Evolutionary conservation across 2,888 invertebrate species (phyloP), one percentile per base, ranked within the genome.

Genomic region (Leucophora obtusa): DNA sequence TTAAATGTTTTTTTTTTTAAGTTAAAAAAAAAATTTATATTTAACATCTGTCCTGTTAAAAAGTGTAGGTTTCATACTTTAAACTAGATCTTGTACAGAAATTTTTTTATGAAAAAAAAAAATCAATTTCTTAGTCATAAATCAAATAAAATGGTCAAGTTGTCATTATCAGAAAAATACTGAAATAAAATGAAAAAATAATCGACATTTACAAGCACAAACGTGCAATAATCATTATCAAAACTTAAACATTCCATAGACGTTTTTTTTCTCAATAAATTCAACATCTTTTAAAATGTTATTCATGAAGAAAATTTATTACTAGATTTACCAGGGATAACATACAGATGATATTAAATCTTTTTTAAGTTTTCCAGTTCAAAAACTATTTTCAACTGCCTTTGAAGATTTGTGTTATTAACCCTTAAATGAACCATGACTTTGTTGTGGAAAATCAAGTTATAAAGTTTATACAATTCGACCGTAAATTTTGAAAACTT

Each of bases 81-180:
- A 69, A 70, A 70, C 56, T 56, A 56, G 56, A 56, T 56, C 28
- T 56, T 5, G 6, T n/a, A 2, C n/a, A 7, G 28, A 24, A 28
- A 15, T 10, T 24, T n/a, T 21, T 53, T 6, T 53, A 58, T 47
- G 6, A 8, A 54, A 58, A 56, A 73, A 59, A 14, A 71, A 81
- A 81, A 51, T 77, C 72, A 66, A 81, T 65, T 35, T 59, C 35
- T 60, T 43, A 24, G 43, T 17, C 77, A 74, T 81, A 81, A 81
- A 81, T 81, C 81, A 81, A 81, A 81, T 70, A 66, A 58, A 70
- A 77, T 70, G 56, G 50, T 18, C 73, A 73, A 77, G 73, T 70
- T 77, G 73, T 74, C 69, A 70, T 70, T 81, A 73, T 47, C 73
- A 73, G 33, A 70, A 70, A 62, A 47, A 63, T 66, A 69, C 51